Conservation (phyloP, 2,888 invertebrate genomes). For the Petrophora chlorosata region DNA sequence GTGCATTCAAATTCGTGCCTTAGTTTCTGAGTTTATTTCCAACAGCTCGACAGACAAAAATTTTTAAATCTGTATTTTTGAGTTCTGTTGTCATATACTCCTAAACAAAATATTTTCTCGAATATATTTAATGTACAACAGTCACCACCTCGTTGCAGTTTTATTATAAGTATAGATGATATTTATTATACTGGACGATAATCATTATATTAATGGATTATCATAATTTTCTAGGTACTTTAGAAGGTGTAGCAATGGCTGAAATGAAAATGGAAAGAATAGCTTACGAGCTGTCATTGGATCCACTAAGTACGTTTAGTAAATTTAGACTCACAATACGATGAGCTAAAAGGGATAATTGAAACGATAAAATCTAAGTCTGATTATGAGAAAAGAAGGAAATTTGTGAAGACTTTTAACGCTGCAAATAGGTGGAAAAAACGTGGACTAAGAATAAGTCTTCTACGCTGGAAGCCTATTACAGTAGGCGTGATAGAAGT, state of each 20-base stretch:
- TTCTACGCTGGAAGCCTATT: constrained; percentile 65
- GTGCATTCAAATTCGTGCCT: too few species aligned
- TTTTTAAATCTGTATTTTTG: too few species aligned
- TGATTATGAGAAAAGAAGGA: constrained; percentile 76
- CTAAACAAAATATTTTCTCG: too few species aligned
- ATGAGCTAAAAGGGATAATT: constrained; percentile 69
- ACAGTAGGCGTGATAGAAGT: constrained; percentile 58
- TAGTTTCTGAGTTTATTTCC: too few species aligned
- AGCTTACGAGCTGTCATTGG: constrained; percentile 74
- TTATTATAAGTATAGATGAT: too few species aligned
- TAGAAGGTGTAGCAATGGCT: constrained; percentile 80
- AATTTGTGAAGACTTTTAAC: constrained; percentile 81
- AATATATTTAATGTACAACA: too few species aligned
- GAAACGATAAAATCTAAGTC: constrained; percentile 78
- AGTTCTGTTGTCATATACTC: too few species aligned
- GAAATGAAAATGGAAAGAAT: constrained; percentile 86
- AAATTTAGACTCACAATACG: constrained; percentile 66
- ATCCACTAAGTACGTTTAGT: constrained; percentile 81
- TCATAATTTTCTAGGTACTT: constrained; percentile 55
- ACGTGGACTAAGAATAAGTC: constrained; percentile 84
- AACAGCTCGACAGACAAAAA: too few species aligned
- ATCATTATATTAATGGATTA: too few species aligned
- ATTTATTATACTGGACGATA: neutral
- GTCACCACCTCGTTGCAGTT: too few species aligned
- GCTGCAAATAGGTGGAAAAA: constrained; percentile 88